Percentiles rank a stretch among this genome's conserved stretches.
Conservation (phyloP, 2,113 vertebrate species). For the Psettodes erumei region DNA sequence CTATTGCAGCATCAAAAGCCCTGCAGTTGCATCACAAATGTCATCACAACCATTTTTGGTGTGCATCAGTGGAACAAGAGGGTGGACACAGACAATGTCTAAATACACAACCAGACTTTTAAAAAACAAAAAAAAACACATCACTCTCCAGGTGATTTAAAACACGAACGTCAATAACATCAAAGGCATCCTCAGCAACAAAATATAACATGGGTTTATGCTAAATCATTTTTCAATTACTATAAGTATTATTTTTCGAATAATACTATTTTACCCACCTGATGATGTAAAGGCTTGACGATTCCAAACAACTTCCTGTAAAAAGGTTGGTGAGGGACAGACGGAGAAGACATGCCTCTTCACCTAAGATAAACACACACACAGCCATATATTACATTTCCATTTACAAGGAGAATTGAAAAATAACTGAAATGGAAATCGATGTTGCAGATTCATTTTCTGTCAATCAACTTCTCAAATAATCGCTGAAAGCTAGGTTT, state of each 20-base stretch:
- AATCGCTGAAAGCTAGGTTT: too few relatives aligned
- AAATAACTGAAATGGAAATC: background rate
- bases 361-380: conserved; percentile 66
- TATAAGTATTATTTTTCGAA: too few relatives aligned
- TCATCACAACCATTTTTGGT: background rate
- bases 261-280: conserved; percentile 53
- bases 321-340: conserved; percentile 75
- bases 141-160: background rate
- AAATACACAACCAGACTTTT: background rate
- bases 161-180: background rate
- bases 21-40: conserved; percentile 1
- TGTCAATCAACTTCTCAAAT: too few relatives aligned
- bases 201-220: background rate
- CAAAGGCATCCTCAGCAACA: background rate
- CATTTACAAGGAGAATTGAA: background rate
- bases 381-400: background rate
- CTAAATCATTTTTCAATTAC: too few relatives aligned
- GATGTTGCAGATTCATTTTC: background rate
- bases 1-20: background rate
- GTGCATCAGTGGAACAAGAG: background rate
- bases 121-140: background rate
- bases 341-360: conserved; percentile 74
- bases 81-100: background rate
- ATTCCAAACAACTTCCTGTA: conserved; percentile 57
- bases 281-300: conserved; percentile 57